phyloP scores from a whole-genome alignment of 2,888 invertebrate genomes.

The Drosophila niveifrons region DNA sequence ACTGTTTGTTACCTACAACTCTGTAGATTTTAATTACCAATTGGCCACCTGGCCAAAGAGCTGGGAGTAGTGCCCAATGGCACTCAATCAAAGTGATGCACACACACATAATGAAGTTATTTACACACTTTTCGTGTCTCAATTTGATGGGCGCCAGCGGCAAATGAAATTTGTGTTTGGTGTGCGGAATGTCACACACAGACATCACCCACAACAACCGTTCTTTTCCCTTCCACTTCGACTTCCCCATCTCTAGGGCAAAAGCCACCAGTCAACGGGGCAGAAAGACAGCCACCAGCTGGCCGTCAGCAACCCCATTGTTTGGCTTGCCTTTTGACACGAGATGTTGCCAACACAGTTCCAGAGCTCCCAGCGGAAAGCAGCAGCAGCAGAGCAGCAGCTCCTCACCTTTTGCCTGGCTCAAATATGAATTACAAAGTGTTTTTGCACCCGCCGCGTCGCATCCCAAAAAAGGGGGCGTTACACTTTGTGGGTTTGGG shows the following conservation, averaged over 20 bases:
- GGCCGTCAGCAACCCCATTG: slow-evolving; percentile 45
- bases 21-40: slow-evolving; percentile 65
- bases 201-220: slow-evolving; percentile 68
- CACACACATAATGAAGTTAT: slow-evolving; percentile 66
- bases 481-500: slow-evolving; percentile 60
- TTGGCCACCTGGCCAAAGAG: slow-evolving; percentile 55
- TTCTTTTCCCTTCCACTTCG: slow-evolving; percentile 17
- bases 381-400: slow-evolving; percentile 17
- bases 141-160: slow-evolving; percentile 62
- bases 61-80: background rate
- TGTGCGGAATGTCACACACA: slow-evolving; percentile 85
- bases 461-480: slow-evolving; percentile 60
- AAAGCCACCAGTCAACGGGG: slow-evolving; percentile 32
- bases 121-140: slow-evolving; percentile 76
- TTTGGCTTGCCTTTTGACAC: slow-evolving; percentile 57
- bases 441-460: slow-evolving; percentile 73
- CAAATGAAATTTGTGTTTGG: slow-evolving; percentile 84
- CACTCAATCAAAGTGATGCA: slow-evolving; percentile 70
- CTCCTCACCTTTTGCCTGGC: slow-evolving; percentile 46
- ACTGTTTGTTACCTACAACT: slow-evolving; percentile 49
- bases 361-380: slow-evolving; percentile 8
- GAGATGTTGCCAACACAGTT: slow-evolving; percentile 57
- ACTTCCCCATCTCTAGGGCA: slow-evolving; percentile 16
- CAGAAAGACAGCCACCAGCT: slow-evolving; percentile 26
- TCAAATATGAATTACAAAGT: slow-evolving; percentile 76